phyloP scores from a whole-genome alignment of 2,888 invertebrate genomes.

The Cataglyphis rosenhaueri region DNA sequence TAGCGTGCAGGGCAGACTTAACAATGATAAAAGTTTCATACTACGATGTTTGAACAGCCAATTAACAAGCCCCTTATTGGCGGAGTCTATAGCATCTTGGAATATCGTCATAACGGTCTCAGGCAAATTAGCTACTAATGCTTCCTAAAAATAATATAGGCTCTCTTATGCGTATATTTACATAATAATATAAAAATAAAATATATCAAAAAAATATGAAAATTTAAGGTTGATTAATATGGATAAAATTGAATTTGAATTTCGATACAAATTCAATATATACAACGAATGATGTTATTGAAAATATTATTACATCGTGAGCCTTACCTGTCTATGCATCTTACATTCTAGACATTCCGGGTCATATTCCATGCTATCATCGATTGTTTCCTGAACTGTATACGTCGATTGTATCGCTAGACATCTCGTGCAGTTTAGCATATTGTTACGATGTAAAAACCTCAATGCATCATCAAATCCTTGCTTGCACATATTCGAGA shows the following conservation, averaged over 20 bases:
- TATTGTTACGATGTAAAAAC: conserved; percentile 94
- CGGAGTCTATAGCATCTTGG: conserved; percentile 96
- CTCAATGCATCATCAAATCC: conserved; percentile 97
- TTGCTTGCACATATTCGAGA: conserved; percentile 98
- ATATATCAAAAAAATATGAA: neutral
- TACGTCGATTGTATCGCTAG: conserved; percentile 95
- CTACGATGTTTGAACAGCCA: conserved; percentile 95
- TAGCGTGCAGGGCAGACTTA: conserved; percentile 94
- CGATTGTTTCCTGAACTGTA: conserved; percentile 91
- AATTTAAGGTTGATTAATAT: neutral
- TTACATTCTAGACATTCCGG: conserved; percentile 96
- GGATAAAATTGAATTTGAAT: neutral
- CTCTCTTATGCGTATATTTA: neutral
- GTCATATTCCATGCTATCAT: conserved; percentile 91
- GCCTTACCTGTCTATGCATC: conserved; percentile 91
- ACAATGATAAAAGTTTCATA: conserved; percentile 92
- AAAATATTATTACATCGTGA: neutral
- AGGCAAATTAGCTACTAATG: conserved; percentile 94
- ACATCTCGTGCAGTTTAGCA: conserved; percentile 97
- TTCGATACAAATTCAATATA: conserved; percentile 7
- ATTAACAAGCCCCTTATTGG: conserved; percentile 95
- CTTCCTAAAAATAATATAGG: conserved; percentile 88
- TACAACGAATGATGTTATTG: conserved; percentile 25
- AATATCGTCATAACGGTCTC: conserved; percentile 96
- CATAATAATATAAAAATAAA: neutral